Percentiles rank a stretch among this genome's conserved stretches.
These are phyloP conservation scores for Zoanthus sociatus DNA, from an alignment of 92 coral and sea anemone genomes.

Conservation along the genomic window DNA sequence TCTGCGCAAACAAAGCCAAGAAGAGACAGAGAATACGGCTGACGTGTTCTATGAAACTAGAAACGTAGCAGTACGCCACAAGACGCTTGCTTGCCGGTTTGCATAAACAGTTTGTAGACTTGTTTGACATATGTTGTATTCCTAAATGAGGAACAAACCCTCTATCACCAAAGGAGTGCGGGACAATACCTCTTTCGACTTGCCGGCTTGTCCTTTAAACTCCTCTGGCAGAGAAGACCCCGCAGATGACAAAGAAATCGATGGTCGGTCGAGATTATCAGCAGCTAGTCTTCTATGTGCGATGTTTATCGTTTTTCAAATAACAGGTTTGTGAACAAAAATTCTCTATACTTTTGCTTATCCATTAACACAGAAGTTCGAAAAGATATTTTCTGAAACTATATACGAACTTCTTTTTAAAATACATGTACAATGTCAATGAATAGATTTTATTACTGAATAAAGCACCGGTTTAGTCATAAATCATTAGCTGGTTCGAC, in stretches of 20 bases:
- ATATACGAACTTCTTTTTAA: neutral
- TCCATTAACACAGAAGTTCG: neutral
- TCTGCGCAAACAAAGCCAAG: slow-evolving; percentile 51
- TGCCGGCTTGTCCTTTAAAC: slow-evolving; percentile 24
- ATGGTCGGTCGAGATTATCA: slow-evolving; percentile 62
- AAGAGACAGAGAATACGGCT: slow-evolving; percentile 20
- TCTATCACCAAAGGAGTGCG: neutral
- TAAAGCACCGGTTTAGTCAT: neutral
- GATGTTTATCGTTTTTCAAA: slow-evolving; percentile 74
- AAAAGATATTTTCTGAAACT: neutral
- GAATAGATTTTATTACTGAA: neutral
- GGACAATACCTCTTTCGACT: slow-evolving; percentile 5
- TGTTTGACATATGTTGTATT: neutral
- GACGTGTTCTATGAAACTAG: slow-evolving; percentile 27
- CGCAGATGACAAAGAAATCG: slow-evolving; percentile 46
- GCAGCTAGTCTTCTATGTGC: slow-evolving; percentile 74
- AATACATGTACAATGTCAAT: neutral
- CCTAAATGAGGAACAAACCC: slow-evolving; percentile 17
- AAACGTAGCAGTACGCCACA: neutral
- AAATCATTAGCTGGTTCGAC: no score
- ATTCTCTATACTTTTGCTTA: neutral
- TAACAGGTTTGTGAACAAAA: slow-evolving; percentile 59
- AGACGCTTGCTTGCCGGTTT: neutral
- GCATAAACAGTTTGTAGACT: neutral
- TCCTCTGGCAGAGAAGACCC: slow-evolving; percentile 28